These are phyloP conservation scores for Cyclopterus lumpus DNA, from an alignment of 2,797 vertebrate species.

Conservation along the genomic window DNA sequence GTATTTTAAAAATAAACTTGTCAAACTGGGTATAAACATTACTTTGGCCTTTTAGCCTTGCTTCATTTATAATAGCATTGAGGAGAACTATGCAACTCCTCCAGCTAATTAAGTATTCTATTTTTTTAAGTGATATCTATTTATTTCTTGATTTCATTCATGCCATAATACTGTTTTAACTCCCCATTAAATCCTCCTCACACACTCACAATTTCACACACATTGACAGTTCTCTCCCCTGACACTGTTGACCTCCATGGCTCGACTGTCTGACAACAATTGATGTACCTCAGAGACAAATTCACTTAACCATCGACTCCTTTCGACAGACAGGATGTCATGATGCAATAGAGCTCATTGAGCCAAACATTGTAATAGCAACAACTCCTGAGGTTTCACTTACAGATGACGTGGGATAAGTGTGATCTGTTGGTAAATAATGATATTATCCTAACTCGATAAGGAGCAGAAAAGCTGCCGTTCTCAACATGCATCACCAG, in stretches of 20 bases:
- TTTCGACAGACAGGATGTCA: conserved; percentile 9
- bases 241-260: conserved; percentile 22
- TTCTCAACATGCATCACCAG: conserved; percentile 33
- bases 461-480: conserved; percentile 8
- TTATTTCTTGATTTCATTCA: conserved; percentile 19
- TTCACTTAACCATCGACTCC: conserved; percentile 30
- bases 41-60: background rate
- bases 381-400: conserved; percentile 28
- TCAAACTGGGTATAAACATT: background rate
- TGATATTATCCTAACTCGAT: conserved; percentile 34
- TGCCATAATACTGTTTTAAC: conserved; percentile 6
- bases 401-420: conserved; percentile 35
- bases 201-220: conserved; percentile 14
- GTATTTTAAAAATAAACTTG: no score
- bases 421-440: conserved; percentile 29
- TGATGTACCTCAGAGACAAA: background rate
- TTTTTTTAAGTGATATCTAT: background rate
- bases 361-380: conserved; percentile 11
- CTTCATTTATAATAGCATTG: background rate
- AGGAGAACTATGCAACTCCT: conserved; percentile 1
- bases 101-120: conserved; percentile 1
- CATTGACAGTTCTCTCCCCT: conserved; percentile 9
- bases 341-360: conserved; percentile 45
- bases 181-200: conserved; percentile 8
- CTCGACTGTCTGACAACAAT: background rate